phyloP scores from a whole-genome alignment of 2,797 vertebrate genomes.

The Helicolenus hilgendorfi region DNA sequence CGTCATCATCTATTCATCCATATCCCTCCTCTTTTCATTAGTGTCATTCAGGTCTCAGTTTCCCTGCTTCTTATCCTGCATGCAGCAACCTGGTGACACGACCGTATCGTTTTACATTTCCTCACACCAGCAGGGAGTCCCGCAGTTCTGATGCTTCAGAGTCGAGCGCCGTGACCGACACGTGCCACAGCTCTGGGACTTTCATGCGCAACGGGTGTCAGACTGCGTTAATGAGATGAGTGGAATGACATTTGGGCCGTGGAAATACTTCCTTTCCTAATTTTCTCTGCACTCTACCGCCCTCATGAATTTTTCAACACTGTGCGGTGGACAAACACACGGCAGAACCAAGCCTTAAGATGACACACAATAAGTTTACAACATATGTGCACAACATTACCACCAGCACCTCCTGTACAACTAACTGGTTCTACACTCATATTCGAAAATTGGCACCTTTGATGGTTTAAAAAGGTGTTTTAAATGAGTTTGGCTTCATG shows the following conservation, averaged over 20 bases:
- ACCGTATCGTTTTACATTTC: background rate
- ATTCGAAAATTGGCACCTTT: background rate
- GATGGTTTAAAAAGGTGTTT: background rate
- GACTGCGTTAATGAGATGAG: slow-evolving; percentile 26
- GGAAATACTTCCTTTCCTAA: background rate
- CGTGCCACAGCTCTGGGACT: background rate
- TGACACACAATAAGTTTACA: background rate
- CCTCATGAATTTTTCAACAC: slow-evolving; percentile 2
- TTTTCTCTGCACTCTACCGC: background rate
- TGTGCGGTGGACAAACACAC: background rate
- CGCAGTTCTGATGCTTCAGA: background rate
- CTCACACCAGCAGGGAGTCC: background rate
- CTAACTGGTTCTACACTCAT: too few relatives aligned
- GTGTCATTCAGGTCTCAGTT: background rate
- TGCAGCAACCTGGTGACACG: background rate
- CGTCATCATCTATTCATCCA: background rate
- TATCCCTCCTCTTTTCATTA: background rate
- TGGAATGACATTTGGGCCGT: slow-evolving; percentile 20
- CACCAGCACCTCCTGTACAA: background rate
- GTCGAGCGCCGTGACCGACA: background rate
- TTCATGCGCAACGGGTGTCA: background rate
- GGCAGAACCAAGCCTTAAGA: background rate
- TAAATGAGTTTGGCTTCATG: background rate
- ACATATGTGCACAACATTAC: too few relatives aligned
- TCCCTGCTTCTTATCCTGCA: background rate